Evolutionary conservation across 2,888 invertebrate species (phyloP), one percentile per base, ranked within the genome.

Genomic region (Eupeodes luniger): DNA sequence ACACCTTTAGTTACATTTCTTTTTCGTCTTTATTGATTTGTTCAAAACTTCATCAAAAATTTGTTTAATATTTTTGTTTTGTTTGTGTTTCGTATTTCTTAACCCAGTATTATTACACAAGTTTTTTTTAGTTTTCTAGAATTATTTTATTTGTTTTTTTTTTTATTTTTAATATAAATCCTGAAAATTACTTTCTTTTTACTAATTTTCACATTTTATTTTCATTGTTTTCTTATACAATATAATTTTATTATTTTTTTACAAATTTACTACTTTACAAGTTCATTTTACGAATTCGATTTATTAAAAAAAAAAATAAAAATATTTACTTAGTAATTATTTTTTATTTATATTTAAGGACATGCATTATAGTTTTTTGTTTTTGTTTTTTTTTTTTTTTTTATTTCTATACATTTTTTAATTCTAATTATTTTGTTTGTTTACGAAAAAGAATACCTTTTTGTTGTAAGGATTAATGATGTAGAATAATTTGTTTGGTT

Each of bases 101-200:
- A 36, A 75, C 53, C 76, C 66, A 72, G 74, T 79, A 83, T 83
- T 87, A 72, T 83, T 83, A 74, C 80, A 85, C 85, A 88, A 88
- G 81, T 78, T 40, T 40, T 40, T 81, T 66, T n/a, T n/a, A n/a
- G 19, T 76, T 79, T 82, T 27, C 79, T 76, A 70, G 76, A 79
- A 49, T 72, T 67, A 12, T 77, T 72, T 81, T 53, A 64, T 36
- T 81, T 53, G 57, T 36, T 67, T 69, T 75, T 77, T 80, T 61
- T 62, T 16, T 51, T 7, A 14, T 78, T 49, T 77, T 34, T 47
- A 70, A 88, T 88, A 85, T 78, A 88, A 88, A 88, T 87, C 74
- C 67, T 80, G 69, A 81, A 81, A 81, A 78, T 81, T 69, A 78
- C 27, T 40, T 80, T 62, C 62, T 36, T 72, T 47, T 59, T 82